phyloP scores from a whole-genome alignment of 1,140 invertebrate genomes.

The Halictus rubicundus region DNA sequence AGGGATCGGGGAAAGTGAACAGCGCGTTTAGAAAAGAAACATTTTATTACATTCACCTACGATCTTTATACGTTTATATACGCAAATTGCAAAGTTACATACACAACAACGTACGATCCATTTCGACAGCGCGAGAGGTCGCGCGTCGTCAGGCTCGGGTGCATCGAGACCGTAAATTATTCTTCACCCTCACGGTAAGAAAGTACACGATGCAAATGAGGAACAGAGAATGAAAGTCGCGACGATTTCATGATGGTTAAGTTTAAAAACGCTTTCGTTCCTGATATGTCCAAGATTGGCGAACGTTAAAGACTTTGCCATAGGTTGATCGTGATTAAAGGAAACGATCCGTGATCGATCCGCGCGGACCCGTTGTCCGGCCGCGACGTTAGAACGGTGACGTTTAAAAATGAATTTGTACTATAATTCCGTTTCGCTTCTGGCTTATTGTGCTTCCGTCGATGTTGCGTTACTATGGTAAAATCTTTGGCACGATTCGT shows the following conservation, averaged over 20 bases:
- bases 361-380: background rate
- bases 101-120: slow-evolving; percentile 39
- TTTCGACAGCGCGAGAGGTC: background rate
- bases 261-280: slow-evolving; percentile 37
- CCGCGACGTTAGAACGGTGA: background rate
- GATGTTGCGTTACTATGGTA: slow-evolving; percentile 17
- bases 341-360: background rate
- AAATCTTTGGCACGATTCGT: slow-evolving; percentile 34
- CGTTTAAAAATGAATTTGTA: slow-evolving; percentile 8
- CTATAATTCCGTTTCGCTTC: background rate
- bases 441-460: slow-evolving; percentile 16
- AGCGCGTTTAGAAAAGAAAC: slow-evolving; percentile 66
- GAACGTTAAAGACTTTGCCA: slow-evolving; percentile 46
- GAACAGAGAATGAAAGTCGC: background rate
- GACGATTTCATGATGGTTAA: background rate
- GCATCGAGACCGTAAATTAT: background rate
- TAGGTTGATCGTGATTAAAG: background rate
- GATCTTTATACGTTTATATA: slow-evolving; percentile 68
- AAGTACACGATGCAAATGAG: slow-evolving; percentile 28
- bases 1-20: background rate
- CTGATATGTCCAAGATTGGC: slow-evolving; percentile 75
- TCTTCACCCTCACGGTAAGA: background rate
- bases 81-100: slow-evolving; percentile 53
- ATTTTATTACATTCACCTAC: slow-evolving; percentile 76
- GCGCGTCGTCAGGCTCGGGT: background rate